phyloP scores from a whole-genome alignment of 1,140 invertebrate genomes.

The Drosophila pachea region DNA sequence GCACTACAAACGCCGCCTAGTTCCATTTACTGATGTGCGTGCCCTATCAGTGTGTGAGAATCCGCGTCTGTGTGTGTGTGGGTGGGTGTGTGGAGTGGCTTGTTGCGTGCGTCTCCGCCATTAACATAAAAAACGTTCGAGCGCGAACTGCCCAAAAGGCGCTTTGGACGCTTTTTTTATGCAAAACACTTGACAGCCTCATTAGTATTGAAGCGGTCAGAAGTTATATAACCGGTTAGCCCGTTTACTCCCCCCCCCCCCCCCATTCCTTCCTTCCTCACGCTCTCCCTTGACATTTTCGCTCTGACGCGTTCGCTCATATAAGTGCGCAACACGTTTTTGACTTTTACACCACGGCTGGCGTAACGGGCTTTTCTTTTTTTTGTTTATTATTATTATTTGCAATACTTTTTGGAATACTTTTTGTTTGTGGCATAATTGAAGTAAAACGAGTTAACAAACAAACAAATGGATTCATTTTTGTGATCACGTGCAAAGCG shows the following conservation, averaged over 20 bases:
- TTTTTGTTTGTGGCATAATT: slow-evolving; percentile 66
- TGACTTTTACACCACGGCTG: slow-evolving; percentile 13
- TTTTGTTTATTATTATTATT: slow-evolving; percentile 23
- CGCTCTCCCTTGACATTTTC: neutral
- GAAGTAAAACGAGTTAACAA: slow-evolving; percentile 76
- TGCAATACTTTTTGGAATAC: slow-evolving; percentile 20
- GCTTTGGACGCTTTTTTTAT: slow-evolving; percentile 56
- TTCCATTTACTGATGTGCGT: slow-evolving; percentile 67
- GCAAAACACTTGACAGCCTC: slow-evolving; percentile 75
- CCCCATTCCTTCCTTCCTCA: neutral
- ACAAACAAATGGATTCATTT: slow-evolving; percentile 71
- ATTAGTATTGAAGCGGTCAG: slow-evolving; percentile 72
- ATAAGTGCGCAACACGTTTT: slow-evolving; percentile 55
- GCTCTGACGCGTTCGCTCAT: slow-evolving; percentile 51
- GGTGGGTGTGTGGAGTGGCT: slow-evolving; percentile 33
- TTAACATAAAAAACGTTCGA: slow-evolving; percentile 58
- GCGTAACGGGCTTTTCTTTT: slow-evolving; percentile 12
- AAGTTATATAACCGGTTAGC: slow-evolving; percentile 34
- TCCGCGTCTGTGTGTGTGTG: slow-evolving; percentile 25
- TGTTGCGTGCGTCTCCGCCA: slow-evolving; percentile 45
- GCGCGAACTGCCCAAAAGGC: slow-evolving; percentile 11
- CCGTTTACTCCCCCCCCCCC: neutral
- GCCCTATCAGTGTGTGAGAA: slow-evolving; percentile 21
- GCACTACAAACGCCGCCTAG: slow-evolving; percentile 69
- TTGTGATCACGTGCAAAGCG: slow-evolving; percentile 63